Conservation (phyloP, 64 coral and sea anemone species). For the Orbicella faveolata region DNA sequence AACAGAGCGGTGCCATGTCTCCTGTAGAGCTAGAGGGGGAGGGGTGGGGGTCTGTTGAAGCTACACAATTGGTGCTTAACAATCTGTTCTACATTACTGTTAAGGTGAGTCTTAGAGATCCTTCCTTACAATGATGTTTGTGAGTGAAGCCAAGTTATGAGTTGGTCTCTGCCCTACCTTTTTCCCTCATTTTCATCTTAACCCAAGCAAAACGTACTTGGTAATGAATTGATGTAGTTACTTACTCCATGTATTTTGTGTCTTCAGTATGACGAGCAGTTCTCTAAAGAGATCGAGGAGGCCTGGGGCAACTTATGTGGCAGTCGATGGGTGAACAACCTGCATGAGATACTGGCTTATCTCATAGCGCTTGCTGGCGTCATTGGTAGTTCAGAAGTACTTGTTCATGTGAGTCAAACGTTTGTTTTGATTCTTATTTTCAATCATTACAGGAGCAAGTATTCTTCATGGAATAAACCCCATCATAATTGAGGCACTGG, state of each 20-base stretch:
- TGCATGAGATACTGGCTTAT: slow-evolving; percentile 88
- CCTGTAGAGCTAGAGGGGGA: slow-evolving; percentile 87
- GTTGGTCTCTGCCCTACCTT: neutral
- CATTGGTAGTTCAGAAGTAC: slow-evolving; percentile 82
- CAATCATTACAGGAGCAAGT: no score
- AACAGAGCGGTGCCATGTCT: slow-evolving; percentile 45
- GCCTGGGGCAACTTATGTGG: slow-evolving; percentile 82
- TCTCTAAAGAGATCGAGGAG: slow-evolving; percentile 87
- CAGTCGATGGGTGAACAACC: slow-evolving; percentile 72
- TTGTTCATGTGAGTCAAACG: slow-evolving; percentile 67
- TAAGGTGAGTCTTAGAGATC: slow-evolving; percentile 56
- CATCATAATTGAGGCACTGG: no score
- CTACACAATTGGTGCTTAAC: slow-evolving; percentile 90
- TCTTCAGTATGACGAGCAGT: slow-evolving; percentile 82
- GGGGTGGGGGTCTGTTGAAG: slow-evolving; percentile 95
- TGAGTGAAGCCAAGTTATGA: neutral
- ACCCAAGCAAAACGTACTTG: no score
- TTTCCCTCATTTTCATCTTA: no score
- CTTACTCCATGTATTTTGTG: neutral
- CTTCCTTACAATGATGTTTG: neutral
- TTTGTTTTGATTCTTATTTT: neutral
- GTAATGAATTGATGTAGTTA: neutral
- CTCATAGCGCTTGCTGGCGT: slow-evolving; percentile 79
- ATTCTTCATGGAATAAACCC: no score
- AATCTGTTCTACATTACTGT: slow-evolving; percentile 96